Evolutionary conservation across 2,797 vertebrate species (phyloP).

Genomic region (Nyctalus aviator): DNA sequence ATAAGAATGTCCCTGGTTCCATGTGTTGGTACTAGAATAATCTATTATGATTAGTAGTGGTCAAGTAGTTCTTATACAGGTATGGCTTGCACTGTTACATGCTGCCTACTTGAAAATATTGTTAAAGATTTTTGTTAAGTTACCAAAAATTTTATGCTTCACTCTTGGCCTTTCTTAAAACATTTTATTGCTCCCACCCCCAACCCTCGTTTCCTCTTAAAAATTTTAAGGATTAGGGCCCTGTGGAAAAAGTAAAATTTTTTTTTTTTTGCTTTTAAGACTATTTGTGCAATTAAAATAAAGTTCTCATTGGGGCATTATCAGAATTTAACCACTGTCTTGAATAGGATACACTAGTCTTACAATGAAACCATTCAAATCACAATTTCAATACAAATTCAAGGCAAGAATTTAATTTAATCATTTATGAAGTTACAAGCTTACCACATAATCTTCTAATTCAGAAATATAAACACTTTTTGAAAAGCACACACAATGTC

Average conservation of each 20-base stretch:
- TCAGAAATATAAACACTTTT: conserved; percentile 22
- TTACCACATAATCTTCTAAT: conserved; percentile 56
- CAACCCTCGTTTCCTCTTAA: not conserved
- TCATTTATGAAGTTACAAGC: conserved; percentile 38
- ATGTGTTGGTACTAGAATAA: conserved; percentile 36
- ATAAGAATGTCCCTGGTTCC: conserved; percentile 54
- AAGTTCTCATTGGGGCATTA: conserved; percentile 57
- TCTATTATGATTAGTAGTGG: conserved; percentile 27
- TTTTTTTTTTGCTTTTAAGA: conserved; percentile 9
- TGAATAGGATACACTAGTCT: conserved; percentile 26
- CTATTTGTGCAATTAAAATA: conserved; percentile 62
- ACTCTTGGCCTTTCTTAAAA: not conserved
- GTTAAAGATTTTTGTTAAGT: not conserved
- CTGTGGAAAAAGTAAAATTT: conserved; percentile 27
- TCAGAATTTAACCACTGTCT: conserved; percentile 56
- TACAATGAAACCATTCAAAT: conserved; percentile 59
- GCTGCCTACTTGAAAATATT: conserved; percentile 22
- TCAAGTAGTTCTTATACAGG: conserved; percentile 12
- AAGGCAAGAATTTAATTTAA: conserved; percentile 48
- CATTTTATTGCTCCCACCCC: not conserved
- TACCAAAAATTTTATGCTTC: conserved; percentile 41
- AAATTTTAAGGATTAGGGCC: not conserved
- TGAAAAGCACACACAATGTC: conserved; percentile 32
- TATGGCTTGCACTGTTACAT: conserved; percentile 7
- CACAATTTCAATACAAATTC: conserved; percentile 63